phyloP scores from a whole-genome alignment of 2,888 invertebrate species.

The Achlya flavicornis region DNA sequence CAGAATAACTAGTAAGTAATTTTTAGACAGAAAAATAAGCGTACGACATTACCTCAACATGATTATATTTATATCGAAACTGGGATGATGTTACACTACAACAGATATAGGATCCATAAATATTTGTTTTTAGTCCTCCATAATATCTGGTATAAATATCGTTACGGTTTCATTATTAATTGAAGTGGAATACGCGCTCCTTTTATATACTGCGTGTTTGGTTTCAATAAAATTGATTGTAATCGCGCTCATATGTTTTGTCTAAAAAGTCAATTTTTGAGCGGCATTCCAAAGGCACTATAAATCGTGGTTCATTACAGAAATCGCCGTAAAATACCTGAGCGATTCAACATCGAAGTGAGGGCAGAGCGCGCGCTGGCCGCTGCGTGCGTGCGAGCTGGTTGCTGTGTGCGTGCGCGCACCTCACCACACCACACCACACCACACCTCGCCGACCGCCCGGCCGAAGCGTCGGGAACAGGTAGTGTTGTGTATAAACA shows the following conservation, averaged over 20 bases:
- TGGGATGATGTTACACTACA: slow-evolving; percentile 26
- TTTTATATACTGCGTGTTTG: slow-evolving; percentile 53
- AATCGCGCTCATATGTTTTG: slow-evolving; percentile 66
- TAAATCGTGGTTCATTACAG: slow-evolving; percentile 79
- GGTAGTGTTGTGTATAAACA: slow-evolving; percentile 83
- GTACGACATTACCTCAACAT: slow-evolving; percentile 54
- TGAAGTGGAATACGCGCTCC: slow-evolving; percentile 52
- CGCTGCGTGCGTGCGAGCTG: slow-evolving; percentile 34
- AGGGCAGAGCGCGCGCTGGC: slow-evolving; percentile 35
- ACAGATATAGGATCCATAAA: slow-evolving; percentile 46
- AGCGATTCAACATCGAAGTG: slow-evolving; percentile 69
- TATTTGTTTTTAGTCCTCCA: slow-evolving; percentile 52
- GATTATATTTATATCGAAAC: slow-evolving; percentile 49
- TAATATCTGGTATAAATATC: slow-evolving; percentile 57
- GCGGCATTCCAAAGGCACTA: slow-evolving; percentile 67
- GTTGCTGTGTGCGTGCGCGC: slow-evolving; percentile 42
- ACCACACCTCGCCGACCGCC: slow-evolving; percentile 40
- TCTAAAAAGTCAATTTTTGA: slow-evolving; percentile 68
- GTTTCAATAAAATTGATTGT: slow-evolving; percentile 68
- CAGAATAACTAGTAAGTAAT: too few relatives aligned
- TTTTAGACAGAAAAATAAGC: slow-evolving; percentile 16
- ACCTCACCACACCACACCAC: slow-evolving; percentile 40
- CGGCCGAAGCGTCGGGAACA: slow-evolving; percentile 56
- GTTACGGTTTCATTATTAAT: slow-evolving; percentile 64
- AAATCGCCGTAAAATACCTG: slow-evolving; percentile 79